Evolutionary conservation across 2,888 invertebrate genomes (phyloP), one percentile per base, ranked within the genome.

Genomic region (Gryllus longicercus): DNA sequence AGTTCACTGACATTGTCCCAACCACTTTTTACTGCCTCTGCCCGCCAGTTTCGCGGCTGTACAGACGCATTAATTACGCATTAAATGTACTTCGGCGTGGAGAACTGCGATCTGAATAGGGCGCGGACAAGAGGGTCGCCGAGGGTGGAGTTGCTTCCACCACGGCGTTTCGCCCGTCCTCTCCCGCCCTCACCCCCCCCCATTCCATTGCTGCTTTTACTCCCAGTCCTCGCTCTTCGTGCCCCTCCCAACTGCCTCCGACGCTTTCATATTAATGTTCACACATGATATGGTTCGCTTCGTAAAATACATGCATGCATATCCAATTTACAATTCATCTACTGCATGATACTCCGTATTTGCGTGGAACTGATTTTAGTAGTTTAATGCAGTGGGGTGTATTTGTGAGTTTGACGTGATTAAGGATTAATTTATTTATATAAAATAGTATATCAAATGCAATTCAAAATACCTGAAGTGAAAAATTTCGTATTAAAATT

Each of bases 271-370:
- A 16, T 63, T 63, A 63, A 63, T 63, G 63, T 63, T 63, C 63
- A 63, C 63, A 63, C 63, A 63, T 63, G 63, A 63, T 63, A 63
- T 63, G 63, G 63, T 63, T n/a, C 63, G 63, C 63, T 63, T n/a
- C 63, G 63, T 63, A 63, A 63, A 63, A 63, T 63, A 63, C 38
- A 38, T 63, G n/a, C 63, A 63, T 63, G 16, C 16, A 3, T 63
- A 63, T 63, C 63, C 63, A 63, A 63, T 63, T 63, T 63, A 63
- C 63, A 63, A 63, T 63, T 63, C 16, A 63, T 63, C 63, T 63
- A 63, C 63, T 63, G 63, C n/a, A 8, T 0, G 63, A 63, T 14
- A n/a, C 16, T 18, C n/a, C 12, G 63, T 63, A 63, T 63, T 18
- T 63, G 14, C n/a, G 63, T 63, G 63, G 63, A 63, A 63, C n/a